Conservation (phyloP, 2,113 vertebrate genomes). For the Scalopus aquaticus region DNA sequence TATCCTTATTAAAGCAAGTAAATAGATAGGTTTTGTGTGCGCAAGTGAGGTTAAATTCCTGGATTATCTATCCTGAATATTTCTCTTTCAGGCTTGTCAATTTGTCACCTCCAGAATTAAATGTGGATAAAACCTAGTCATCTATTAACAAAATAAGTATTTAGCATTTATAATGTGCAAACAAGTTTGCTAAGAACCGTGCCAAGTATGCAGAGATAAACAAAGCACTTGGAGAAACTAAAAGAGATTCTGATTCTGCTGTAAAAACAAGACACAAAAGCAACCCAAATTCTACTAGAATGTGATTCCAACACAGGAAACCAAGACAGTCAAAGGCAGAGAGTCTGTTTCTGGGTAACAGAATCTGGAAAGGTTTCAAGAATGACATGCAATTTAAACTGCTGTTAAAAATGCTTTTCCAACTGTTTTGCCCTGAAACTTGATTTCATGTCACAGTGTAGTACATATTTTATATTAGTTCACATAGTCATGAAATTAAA, state of each 20-base stretch:
- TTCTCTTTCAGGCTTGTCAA: neutral
- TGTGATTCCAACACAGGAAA: neutral
- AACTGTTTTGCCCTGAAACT: neutral
- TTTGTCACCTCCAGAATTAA: constrained; percentile 32
- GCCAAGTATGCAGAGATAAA: neutral
- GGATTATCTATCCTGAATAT: neutral
- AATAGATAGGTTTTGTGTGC: neutral
- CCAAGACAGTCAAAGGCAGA: too few species aligned
- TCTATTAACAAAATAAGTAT: constrained; percentile 23
- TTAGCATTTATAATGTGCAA: constrained; percentile 7
- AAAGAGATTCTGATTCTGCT: neutral
- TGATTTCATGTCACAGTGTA: neutral
- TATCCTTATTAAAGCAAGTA: neutral
- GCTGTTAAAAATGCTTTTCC: neutral
- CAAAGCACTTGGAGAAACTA: neutral
- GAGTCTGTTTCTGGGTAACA: neutral
- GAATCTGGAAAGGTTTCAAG: neutral
- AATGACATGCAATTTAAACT: neutral
- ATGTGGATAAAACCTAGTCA: neutral
- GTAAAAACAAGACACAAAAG: neutral
- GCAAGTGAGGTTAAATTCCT: neutral
- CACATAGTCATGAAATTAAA: neutral
- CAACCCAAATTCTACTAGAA: too few species aligned
- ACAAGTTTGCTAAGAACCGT: neutral
- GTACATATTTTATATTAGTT: neutral